Base-by-base conservation (phyloP, 1,140 invertebrate species). In the Galleria mellonella region DNA sequence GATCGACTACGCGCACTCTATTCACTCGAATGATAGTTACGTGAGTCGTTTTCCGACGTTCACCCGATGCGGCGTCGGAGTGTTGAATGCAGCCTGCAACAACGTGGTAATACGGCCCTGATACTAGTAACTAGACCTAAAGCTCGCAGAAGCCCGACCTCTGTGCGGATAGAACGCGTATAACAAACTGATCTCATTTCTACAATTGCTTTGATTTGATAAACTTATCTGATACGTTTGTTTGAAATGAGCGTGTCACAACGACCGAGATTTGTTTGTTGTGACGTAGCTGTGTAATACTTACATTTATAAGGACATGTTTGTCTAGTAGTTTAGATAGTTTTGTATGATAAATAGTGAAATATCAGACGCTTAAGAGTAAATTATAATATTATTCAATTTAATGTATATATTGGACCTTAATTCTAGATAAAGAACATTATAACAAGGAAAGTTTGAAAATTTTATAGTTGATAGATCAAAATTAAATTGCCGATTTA, bases 1-100 rank as follows among this genome's bases (percentile, higher is more conserved):
- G 58, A 70, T 77, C 72, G 72, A 75, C 76, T 81, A 66, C 71
- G 71, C 72, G 78, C 78, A 68, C 75, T 72, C 76, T 78, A 81
- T 79, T 77, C 72, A 77, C 62, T 71, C 52, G 47, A 72, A 78
- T 62, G 57, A 76, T 76, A 81, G 72, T 79, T 61, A 76, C 76
- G 74, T 62, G 70, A 78, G 76, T 66, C 75, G 72, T 60, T 70
- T 66, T 66, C 57, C 62, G 73, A 83, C 76, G 78, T 83, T 83
- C 76, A 72, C 78, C 76, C 76, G 62, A 62, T 49, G 61, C 70
- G 64, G 61, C 65, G 74, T 62, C 79, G 67, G 58, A 33, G 48
- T 49, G 55, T 51, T 39, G 76, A 79, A 72, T 81, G 79, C 62
- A 62, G 62, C 53, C 62, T 70, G 69, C 51, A 72, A 76, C 64